Base-by-base conservation (phyloP, 2,888 invertebrate species). In the Congeria kusceri region DNA sequence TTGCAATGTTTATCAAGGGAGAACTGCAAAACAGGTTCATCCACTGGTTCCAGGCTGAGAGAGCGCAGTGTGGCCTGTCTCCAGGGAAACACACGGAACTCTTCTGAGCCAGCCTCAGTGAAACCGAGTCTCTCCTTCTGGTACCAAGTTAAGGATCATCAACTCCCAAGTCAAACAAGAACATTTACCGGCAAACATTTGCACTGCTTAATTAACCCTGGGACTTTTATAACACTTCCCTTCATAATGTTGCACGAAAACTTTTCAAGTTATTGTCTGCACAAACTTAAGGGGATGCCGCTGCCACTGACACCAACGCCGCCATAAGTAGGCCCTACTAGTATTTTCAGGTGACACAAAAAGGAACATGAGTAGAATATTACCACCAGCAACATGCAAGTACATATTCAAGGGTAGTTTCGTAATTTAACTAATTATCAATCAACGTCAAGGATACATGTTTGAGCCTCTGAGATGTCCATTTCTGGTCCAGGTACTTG, bases 401-500 rank as follows among this genome's bases (percentile, higher is more conserved):
- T n/a, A n/a, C n/a, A n/a, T n/a, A n/a, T n/a, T n/a, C n/a, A n/a
- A n/a, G n/a, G n/a, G n/a, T n/a, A n/a, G n/a, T n/a, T n/a, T n/a
- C n/a, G 32, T 32, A 32, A 32, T 32, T 32, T 32, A 18, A 56
- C 15, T 56, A 56, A n/a, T 15, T 56, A 46, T 46, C 46, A 53
- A 20, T 4, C 53, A 28, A 53, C 11, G 28, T 3, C 57, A 90
- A 90, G 90, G 91, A 91, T 91, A 91, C 91, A 85, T 85, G 78
- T 84, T 88, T 87, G 23, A 88, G 75, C 46, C 87, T 72, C n/a
- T 77, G 94, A 29, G 95, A 95, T 79, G 95, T 95, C 98, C 98
- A 98, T 87, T 97, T 95, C 77, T 95, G 95, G 87, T 96, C 95
- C 83, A 98, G 95, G 90, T 96, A 96, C 82, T 94, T 94, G 58